These are phyloP conservation scores for Empidonax traillii DNA, from an alignment of 2,113 vertebrate genomes.

Conservation along the genomic window DNA sequence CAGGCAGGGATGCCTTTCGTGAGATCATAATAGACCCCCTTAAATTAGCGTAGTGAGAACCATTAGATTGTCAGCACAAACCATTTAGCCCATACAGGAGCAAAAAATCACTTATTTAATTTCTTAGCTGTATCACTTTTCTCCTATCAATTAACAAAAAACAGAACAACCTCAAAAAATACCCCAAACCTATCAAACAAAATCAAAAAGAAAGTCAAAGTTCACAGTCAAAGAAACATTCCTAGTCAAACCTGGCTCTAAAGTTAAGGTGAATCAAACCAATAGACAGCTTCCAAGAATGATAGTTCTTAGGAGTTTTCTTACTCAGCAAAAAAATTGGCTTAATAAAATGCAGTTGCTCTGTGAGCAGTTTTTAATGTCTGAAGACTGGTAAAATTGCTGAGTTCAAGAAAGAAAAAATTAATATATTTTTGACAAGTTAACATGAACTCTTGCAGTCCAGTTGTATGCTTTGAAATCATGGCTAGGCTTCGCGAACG, in stretches of 20 bases:
- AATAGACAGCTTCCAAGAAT: background rate
- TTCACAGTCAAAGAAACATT: background rate
- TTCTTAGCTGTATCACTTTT: background rate
- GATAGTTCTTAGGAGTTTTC: background rate
- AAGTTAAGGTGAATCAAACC: background rate
- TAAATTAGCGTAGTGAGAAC: background rate
- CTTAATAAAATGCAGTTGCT: background rate
- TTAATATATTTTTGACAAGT: background rate
- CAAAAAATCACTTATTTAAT: rapidly evolving
- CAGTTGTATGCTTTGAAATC: background rate
- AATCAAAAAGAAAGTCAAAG: background rate
- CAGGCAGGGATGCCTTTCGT: background rate
- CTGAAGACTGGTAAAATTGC: slow-evolving; percentile 2
- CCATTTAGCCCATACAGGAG: background rate
- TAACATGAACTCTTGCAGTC: background rate
- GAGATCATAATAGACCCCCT: background rate
- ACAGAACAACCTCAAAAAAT: rapidly evolving
- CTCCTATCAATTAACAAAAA: background rate
- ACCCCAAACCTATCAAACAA: background rate
- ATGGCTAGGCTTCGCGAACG: too few relatives aligned
- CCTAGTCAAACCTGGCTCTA: background rate
- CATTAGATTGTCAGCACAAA: background rate
- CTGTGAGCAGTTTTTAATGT: background rate
- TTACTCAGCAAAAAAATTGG: background rate
- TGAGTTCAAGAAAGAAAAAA: background rate